Base-by-base conservation (phyloP, 2,888 invertebrate species). In the Eilema sororculum region DNA sequence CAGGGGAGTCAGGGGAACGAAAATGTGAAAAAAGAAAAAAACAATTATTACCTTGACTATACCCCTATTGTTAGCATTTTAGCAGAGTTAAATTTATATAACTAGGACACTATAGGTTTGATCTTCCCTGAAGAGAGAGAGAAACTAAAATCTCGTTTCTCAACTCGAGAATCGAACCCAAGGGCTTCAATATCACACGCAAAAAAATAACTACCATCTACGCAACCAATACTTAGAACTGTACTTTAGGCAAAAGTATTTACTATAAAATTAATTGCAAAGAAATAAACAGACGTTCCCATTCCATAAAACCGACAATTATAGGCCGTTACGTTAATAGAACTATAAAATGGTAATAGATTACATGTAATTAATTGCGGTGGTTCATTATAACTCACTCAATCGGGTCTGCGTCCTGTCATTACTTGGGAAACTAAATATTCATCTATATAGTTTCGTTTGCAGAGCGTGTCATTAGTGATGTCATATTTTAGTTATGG, bases 361-460 rank as follows among this genome's bases (percentile, higher is more conserved):
- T 68, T 46, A 65, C 56, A 68, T 67, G 46, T 58, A 78, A 74
- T 81, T 71, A 79, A 69, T 64, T 58, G 20, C 10, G 13, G 73
- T 61, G n/a, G 52, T 16, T 30, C 72, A 71, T 78, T 79, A 74
- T 78, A 69, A 61, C 24, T 57, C 25, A 62, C 56, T 78, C 59
- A 28, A 68, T 71, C 67, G 70, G 33, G 58, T n/a, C 64, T 62
- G 60, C 76, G 65, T 78, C 69, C 79, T 73, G 81, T 71, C 76
- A 64, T 76, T 76, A 74, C 70, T 25, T 67, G 56, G 66, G n/a
- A 10, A 69, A 69, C 73, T 64, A 75, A 74, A 75, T 67, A 57
- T 67, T 67, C 46, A 59, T 73, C 74, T 70, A 5, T 28, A 4
- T 5, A 68, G 62, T 46, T 67, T 59, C n/a, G 22, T 37, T n/a